A percentile compares a stretch with the other conserved stretches of the same genome.
Conservation (phyloP, 2,797 vertebrate species). For the Eulemur mongoz region DNA sequence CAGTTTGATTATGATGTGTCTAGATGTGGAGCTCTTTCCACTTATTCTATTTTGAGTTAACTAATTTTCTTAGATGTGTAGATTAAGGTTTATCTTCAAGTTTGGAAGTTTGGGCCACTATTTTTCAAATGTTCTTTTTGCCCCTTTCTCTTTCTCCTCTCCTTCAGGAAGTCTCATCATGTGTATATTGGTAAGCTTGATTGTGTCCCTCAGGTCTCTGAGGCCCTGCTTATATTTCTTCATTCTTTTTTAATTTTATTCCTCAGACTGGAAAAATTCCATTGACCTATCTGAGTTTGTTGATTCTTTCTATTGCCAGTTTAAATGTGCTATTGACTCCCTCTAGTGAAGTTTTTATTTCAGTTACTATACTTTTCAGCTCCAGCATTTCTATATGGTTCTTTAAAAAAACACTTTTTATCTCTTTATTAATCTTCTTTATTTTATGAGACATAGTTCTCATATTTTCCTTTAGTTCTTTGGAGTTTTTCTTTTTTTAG, state of each 20-base stretch:
- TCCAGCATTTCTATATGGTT: neutral
- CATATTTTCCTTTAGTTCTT: neutral
- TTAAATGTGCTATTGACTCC: neutral
- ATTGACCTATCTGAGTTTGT: no score
- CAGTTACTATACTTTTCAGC: neutral
- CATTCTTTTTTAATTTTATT: neutral
- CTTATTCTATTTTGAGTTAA: neutral
- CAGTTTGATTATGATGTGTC: no score
- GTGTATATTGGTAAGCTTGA: accelerated
- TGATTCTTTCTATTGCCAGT: neutral
- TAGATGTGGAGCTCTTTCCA: neutral
- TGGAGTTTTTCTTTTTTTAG: neutral
- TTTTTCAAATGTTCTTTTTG: neutral
- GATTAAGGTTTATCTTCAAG: neutral
- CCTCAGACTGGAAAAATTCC: neutral
- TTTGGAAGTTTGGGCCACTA: neutral
- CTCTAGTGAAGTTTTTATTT: neutral
- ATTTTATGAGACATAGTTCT: neutral
- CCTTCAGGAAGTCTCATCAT: neutral
- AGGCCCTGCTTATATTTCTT: neutral
- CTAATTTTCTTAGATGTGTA: neutral
- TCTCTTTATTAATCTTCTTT: neutral
- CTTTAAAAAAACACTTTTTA: neutral
- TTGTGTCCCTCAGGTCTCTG: neutral
- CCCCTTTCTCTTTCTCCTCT: no score